Percentiles rank a stretch among this genome's conserved stretches.
phyloP scores from a whole-genome alignment of 2,797 vertebrate species.

The Babyrousa celebensis region DNA sequence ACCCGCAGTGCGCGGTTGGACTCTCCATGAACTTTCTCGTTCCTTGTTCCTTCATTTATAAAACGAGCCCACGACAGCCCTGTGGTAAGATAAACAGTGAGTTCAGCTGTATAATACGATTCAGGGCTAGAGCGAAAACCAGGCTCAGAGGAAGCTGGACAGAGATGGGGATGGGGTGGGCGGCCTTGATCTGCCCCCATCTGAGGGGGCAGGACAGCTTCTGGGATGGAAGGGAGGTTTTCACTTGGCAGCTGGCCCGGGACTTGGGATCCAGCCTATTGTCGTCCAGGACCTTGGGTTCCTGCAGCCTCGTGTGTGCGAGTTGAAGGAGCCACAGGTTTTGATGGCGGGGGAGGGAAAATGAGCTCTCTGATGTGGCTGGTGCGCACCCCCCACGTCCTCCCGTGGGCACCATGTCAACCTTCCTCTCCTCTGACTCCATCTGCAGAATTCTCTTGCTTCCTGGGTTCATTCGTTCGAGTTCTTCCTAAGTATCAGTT shows the following conservation, averaged over 20 bases:
- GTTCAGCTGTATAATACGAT: background rate
- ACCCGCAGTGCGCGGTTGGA: background rate
- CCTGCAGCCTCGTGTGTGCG: slow-evolving; percentile 1
- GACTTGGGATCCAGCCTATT: background rate
- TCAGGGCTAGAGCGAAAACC: slow-evolving; percentile 11
- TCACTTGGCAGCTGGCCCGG: background rate
- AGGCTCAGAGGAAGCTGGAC: background rate
- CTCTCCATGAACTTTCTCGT: slow-evolving; percentile 63
- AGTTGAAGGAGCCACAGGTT: background rate
- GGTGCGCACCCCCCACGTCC: background rate
- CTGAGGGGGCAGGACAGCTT: background rate
- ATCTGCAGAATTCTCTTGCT: background rate
- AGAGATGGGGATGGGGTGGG: background rate
- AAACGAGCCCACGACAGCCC: background rate
- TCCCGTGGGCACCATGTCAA: background rate
- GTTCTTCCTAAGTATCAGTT: background rate
- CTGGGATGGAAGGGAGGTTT: background rate
- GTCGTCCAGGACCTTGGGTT: slow-evolving; percentile 5
- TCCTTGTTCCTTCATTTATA: slow-evolving; percentile 69
- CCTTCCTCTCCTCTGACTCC: background rate
- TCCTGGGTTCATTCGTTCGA: background rate
- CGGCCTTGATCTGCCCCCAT: background rate
- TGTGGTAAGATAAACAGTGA: slow-evolving; percentile 53
- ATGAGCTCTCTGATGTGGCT: background rate
- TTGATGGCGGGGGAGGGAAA: slow-evolving; percentile 10